These are phyloP conservation scores for Carposina sasakii DNA, from an alignment of 1,140 invertebrate genomes.

Conservation along the genomic window DNA sequence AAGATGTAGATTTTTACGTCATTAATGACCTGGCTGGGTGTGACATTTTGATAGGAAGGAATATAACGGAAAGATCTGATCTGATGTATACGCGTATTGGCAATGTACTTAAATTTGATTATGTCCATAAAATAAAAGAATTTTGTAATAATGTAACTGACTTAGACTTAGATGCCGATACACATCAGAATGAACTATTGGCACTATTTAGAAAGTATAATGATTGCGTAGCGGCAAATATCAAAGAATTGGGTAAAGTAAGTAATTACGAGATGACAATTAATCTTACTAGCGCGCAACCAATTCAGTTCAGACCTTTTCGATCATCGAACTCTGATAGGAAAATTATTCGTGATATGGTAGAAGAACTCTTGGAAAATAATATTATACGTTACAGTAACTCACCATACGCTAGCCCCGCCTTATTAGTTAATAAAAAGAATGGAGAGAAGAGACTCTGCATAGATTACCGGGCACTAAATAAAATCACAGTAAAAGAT, in stretches of 20 bases:
- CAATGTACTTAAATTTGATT: too few species aligned
- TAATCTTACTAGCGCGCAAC: background rate
- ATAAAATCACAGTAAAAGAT: background rate
- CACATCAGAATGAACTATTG: background rate
- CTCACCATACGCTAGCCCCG: slow-evolving; percentile 30
- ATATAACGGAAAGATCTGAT: too few species aligned
- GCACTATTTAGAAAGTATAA: background rate
- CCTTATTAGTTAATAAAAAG: slow-evolving; percentile 26
- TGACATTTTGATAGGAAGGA: too few species aligned
- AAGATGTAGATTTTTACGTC: too few species aligned
- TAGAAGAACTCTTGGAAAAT: slow-evolving; percentile 15
- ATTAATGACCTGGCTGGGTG: too few species aligned
- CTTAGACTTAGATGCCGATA: background rate
- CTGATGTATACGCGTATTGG: too few species aligned
- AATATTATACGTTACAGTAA: slow-evolving; percentile 22
- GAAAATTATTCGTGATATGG: slow-evolving; percentile 6
- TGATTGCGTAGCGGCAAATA: background rate
- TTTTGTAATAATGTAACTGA: too few species aligned
- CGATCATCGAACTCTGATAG: background rate
- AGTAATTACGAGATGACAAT: slow-evolving; percentile 1
- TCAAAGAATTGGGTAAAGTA: slow-evolving; percentile 5
- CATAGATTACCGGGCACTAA: background rate
- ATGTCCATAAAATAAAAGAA: background rate
- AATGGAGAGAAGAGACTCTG: background rate
- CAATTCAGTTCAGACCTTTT: slow-evolving; percentile 7